These are phyloP conservation scores for Drosophila paracracens DNA, from an alignment of 2,888 invertebrate genomes.

Conservation along the genomic window DNA sequence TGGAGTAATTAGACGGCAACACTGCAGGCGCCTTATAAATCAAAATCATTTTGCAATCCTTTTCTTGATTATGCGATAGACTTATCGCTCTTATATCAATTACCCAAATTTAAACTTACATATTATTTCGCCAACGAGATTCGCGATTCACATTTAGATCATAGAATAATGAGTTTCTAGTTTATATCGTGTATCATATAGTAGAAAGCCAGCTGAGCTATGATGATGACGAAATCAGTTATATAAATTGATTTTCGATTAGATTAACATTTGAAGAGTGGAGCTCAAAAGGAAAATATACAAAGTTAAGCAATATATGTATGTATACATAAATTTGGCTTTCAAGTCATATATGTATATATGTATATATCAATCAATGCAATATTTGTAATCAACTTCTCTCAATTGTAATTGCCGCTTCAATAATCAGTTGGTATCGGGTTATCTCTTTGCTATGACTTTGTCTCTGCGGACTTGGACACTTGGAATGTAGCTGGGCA, in stretches of 20 bases:
- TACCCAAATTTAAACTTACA: neutral
- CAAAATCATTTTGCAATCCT: constrained; percentile 1
- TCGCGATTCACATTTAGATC: neutral
- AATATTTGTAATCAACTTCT: neutral
- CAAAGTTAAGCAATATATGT: neutral
- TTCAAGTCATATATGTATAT: neutral
- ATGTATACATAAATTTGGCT: neutral
- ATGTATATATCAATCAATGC: neutral
- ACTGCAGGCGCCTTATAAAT: constrained; percentile 10
- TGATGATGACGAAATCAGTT: neutral
- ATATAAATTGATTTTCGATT: neutral
- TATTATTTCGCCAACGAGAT: neutral
- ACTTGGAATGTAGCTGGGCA: neutral
- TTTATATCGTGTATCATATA: too few species aligned
- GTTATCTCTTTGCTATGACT: neutral
- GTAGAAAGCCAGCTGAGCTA: neutral
- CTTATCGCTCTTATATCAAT: neutral
- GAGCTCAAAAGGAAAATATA: neutral
- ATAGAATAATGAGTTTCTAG: neutral
- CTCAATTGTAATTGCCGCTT: neutral
- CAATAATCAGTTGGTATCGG: neutral
- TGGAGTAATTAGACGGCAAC: neutral
- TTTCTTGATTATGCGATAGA: neutral
- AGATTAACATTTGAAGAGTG: neutral
- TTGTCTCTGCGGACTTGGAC: neutral